A percentile compares a stretch with the other conserved stretches of the same genome.
phyloP scores from a whole-genome alignment of 2,797 vertebrate species.

The Clangula hyemalis region DNA sequence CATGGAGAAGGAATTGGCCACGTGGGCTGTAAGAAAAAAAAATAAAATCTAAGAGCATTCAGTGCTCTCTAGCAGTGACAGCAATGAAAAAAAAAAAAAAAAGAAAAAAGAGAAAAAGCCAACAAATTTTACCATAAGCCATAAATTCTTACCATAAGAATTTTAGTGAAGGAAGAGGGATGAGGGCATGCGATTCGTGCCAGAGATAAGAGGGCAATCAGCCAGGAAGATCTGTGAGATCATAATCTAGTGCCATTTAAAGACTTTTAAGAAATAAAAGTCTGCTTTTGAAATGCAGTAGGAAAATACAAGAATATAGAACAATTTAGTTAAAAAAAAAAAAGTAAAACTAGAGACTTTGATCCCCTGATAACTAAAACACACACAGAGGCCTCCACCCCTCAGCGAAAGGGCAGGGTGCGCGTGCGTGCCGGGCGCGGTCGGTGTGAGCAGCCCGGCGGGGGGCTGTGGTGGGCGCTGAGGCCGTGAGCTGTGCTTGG shows the following conservation, averaged over 20 bases:
- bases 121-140: background rate
- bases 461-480: background rate
- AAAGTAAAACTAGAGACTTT: background rate
- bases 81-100: background rate
- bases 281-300: background rate
- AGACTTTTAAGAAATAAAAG: background rate
- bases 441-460: background rate
- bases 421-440: background rate
- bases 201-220: background rate
- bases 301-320: slow-evolving; percentile 67
- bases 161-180: background rate
- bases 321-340: slow-evolving; percentile 23
- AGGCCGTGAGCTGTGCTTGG: background rate
- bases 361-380: slow-evolving; percentile 34
- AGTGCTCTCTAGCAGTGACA: background rate
- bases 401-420: background rate
- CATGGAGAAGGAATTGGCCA: background rate
- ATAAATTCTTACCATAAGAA: no score
- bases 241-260: background rate
- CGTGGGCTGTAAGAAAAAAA: background rate
- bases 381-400: background rate
- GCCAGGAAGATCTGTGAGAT: background rate
- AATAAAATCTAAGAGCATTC: background rate
- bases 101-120: background rate
- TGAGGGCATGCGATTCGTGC: background rate